Base-by-base conservation (phyloP, 2,113 vertebrate species). In the Bubo scandiacus region DNA sequence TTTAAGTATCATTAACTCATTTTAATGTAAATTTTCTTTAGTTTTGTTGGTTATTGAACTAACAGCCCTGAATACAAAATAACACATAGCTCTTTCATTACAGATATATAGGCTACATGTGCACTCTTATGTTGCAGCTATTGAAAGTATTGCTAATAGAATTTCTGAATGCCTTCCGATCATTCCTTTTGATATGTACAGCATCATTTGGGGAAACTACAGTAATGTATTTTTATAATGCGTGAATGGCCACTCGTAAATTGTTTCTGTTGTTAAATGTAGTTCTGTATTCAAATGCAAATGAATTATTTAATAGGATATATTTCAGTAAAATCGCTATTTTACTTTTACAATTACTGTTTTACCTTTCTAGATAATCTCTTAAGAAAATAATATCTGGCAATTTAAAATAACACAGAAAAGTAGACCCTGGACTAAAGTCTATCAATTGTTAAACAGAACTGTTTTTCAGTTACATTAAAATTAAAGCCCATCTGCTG, bases 1-100 rank as follows among this genome's bases (percentile, higher is more conserved):
- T 94, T 75, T 67, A 67, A 89, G 52, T 94, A 58, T 85, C 49
- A 45, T 94, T 81, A 91, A 36, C 55, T 93, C 11, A 65, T 72
- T 91, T 91, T 77, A 92, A 87, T 94, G 40, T n/a, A 75, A 75
- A 65, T 96, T 94, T 97, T 91, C 59, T 72, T 72, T 80, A 47
- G 26, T 87, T 93, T 55, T 34, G 49, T 54, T 84, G 19, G 29
- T 87, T 81, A 52, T 91, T 90, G 34, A 96, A 88, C 18, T 82
- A 80, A 63, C 27, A 77, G 40, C 27, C 36, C 43, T 80, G 70
- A 94, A 80, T 75, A 74, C 15, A 82, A 72, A 93, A 85, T 75
- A 88, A 85, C 40, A 30, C 65, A 36, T 43, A 81, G 38, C 32
- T 81, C n/a, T 96, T 83, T 81, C 81, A 57, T 0, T 91, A 73